Conservation (phyloP, 2,113 vertebrate species). For the Stigmatopora nigra region DNA sequence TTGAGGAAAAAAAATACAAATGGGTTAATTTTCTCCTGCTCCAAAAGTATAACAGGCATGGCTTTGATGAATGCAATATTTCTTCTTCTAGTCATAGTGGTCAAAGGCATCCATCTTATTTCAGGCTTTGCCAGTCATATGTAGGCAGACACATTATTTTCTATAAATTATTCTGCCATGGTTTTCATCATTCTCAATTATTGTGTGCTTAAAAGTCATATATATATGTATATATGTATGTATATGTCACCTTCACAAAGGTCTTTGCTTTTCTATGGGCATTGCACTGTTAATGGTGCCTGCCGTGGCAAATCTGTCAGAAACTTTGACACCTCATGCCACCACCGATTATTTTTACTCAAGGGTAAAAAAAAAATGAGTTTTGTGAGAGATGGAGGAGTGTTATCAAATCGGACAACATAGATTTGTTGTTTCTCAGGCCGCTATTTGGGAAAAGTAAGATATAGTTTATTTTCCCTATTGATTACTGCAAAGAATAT, state of each 20-base stretch:
- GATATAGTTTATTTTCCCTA: too few species aligned
- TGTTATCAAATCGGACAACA: too few species aligned
- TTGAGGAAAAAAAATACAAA: conserved; percentile 11
- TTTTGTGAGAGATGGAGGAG: not conserved
- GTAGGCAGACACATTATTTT: too few species aligned
- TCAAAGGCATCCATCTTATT: not conserved
- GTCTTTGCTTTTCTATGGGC: not conserved
- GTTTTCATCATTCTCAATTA: not conserved
- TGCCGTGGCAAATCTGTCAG: not conserved
- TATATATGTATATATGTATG: not conserved
- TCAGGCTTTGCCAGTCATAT: not conserved
- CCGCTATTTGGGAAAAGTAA: too few species aligned
- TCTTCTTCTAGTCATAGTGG: not conserved
- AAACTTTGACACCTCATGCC: not conserved
- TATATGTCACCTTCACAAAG: not conserved
- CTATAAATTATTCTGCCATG: not conserved
- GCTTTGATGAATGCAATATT: not conserved
- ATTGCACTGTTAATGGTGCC: not conserved
- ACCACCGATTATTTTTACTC: not conserved
- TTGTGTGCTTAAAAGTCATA: not conserved
- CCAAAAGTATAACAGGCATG: not conserved
- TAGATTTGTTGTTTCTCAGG: too few species aligned
- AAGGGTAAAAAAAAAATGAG: not conserved
- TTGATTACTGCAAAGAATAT: too few species aligned
- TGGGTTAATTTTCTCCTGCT: not conserved